phyloP scores from a whole-genome alignment of 2,888 invertebrate species.

The Hylaea fasciaria region DNA sequence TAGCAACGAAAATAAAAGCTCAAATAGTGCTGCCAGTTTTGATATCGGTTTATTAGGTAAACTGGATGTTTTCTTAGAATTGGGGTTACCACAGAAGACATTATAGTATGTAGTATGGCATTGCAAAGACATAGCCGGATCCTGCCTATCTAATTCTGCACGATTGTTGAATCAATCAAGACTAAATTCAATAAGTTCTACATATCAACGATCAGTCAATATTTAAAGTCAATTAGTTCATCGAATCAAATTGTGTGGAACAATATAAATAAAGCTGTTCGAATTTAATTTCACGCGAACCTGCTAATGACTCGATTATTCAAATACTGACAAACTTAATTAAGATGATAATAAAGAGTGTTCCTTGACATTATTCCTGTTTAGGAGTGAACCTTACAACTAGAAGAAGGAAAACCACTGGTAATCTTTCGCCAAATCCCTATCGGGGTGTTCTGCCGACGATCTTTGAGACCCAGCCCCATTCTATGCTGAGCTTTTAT shows the following conservation, averaged over 20 bases:
- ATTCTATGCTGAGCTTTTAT: too few species aligned
- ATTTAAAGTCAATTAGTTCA: conserved; percentile 35
- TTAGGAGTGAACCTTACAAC: conserved; percentile 19
- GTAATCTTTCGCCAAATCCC: too few species aligned
- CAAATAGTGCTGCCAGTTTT: too few species aligned
- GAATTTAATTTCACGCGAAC: conserved; percentile 34
- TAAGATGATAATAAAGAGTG: conserved; percentile 6
- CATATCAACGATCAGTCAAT: conserved; percentile 33
- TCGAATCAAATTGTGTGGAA: conserved; percentile 36
- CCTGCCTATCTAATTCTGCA: conserved; percentile 1
- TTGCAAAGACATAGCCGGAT: not conserved
- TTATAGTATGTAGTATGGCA: too few species aligned
- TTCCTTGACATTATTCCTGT: conserved; percentile 29
- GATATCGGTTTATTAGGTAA: too few species aligned
- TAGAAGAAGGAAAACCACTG: not conserved
- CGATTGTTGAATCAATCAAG: conserved; percentile 26
- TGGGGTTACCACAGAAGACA: too few species aligned
- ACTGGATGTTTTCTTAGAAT: too few species aligned
- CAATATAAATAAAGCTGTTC: conserved; percentile 34
- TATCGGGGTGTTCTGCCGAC: too few species aligned
- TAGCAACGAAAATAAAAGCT: too few species aligned
- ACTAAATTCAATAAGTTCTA: conserved; percentile 35
- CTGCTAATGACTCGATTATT: conserved; percentile 32
- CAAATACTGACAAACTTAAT: conserved; percentile 17
- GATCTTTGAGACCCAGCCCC: too few species aligned